Conservation (phyloP, 2,888 invertebrate genomes). For the Netelia virgata region DNA sequence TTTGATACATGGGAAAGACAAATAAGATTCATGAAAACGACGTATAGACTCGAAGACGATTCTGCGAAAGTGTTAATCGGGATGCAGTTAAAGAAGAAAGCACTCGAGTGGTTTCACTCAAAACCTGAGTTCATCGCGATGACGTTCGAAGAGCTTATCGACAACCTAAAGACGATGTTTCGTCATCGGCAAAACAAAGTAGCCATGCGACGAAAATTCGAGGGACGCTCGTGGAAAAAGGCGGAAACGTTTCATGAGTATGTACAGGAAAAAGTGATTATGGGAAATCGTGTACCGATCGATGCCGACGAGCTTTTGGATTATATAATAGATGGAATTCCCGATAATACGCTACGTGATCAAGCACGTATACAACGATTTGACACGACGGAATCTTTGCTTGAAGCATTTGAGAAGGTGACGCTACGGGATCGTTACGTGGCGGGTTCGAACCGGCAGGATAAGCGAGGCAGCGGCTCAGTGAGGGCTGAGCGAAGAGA, state of each 20-base stretch:
- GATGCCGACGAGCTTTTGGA: constrained; percentile 35
- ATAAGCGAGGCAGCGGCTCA: not conserved
- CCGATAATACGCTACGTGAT: constrained; percentile 47
- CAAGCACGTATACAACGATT: constrained; percentile 47
- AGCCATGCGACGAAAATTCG: constrained; percentile 33
- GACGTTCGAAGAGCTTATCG: constrained; percentile 34
- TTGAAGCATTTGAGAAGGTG: constrained; percentile 29
- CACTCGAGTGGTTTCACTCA: constrained; percentile 57
- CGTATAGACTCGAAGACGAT: constrained; percentile 40
- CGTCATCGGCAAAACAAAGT: constrained; percentile 41
- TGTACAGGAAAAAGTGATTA: constrained; percentile 56
- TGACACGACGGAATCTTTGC: constrained; percentile 33
- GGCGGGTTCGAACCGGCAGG: not conserved
- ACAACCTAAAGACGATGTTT: constrained; percentile 31
- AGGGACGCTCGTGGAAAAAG: constrained; percentile 27
- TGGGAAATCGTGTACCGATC: constrained; percentile 57
- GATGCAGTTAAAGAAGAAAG: constrained; percentile 38
- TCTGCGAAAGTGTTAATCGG: constrained; percentile 33
- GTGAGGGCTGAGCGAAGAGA: not conserved
- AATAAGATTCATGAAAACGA: constrained; percentile 20
- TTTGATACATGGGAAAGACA: constrained; percentile 45
- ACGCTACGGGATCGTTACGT: not conserved
- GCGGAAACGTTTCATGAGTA: constrained; percentile 60
- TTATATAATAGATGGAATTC: constrained; percentile 57
- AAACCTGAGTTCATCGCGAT: constrained; percentile 50